Conservation (phyloP, 2,888 invertebrate genomes). For the Agrochola lota region DNA sequence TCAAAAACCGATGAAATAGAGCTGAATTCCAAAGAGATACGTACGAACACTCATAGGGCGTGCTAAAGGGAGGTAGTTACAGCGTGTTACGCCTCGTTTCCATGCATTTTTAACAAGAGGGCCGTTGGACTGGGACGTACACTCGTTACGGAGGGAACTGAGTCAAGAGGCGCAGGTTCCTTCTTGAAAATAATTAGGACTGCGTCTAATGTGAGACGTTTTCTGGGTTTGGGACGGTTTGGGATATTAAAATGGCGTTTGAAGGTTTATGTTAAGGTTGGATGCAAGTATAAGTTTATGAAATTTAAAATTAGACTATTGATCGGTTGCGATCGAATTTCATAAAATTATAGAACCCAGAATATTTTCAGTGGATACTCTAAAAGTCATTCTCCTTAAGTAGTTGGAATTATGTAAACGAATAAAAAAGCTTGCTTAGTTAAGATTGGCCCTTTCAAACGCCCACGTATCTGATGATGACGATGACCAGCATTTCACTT, state of each 20-base stretch:
- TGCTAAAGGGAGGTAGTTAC: constrained; percentile 63
- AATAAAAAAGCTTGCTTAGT: background rate
- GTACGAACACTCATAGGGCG: constrained; percentile 43
- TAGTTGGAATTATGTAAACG: background rate
- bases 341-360: background rate
- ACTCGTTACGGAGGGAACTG: constrained; percentile 75
- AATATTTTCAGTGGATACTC: background rate
- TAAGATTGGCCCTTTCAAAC: background rate
- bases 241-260: background rate
- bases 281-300: background rate
- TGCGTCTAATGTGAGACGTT: constrained; percentile 49
- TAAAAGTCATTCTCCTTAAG: background rate
- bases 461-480: no score
- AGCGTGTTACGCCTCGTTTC: constrained; percentile 72
- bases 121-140: constrained; percentile 61
- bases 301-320: background rate
- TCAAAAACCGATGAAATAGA: constrained; percentile 51
- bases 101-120: constrained; percentile 78
- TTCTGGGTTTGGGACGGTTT: constrained; percentile 18
- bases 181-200: constrained; percentile 68
- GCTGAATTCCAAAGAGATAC: constrained; percentile 29
- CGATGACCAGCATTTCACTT: background rate
- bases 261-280: background rate
- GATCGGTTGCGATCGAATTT: background rate
- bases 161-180: constrained; percentile 72